Percentiles rank a stretch among this genome's conserved stretches.
phyloP scores from a whole-genome alignment of 2,797 vertebrate species.

The Semotilus atromaculatus region DNA sequence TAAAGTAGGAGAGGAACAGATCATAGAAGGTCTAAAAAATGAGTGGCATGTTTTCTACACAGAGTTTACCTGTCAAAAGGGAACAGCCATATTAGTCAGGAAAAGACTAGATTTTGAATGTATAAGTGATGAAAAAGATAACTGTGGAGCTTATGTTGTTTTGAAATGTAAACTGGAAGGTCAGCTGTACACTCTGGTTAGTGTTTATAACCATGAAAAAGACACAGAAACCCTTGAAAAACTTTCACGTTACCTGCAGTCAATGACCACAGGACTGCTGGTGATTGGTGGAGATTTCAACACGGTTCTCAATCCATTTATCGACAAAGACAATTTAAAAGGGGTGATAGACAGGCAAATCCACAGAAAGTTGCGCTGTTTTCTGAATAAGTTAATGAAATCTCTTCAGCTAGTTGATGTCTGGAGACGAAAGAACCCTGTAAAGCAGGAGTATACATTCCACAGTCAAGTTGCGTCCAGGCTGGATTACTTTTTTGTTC shows the following conservation, averaged over 20 bases:
- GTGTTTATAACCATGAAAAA: neutral
- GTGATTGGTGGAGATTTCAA: conserved; percentile 31
- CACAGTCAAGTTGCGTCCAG: neutral
- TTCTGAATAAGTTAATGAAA: conserved; percentile 29
- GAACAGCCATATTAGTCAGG: neutral
- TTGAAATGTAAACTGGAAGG: conserved; percentile 1
- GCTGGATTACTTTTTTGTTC: conserved; percentile 36
- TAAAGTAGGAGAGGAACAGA: neutral
- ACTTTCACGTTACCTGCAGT: neutral
- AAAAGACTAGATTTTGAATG: neutral
- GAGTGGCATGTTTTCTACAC: conserved; percentile 1
- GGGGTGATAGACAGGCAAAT: neutral
- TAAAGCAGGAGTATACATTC: conserved; percentile 19
- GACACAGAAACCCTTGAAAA: neutral
- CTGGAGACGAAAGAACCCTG: conserved; percentile 33
- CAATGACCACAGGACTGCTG: neutral
- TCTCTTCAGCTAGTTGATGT: conserved; percentile 11
- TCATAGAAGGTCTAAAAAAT: neutral
- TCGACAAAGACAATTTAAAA: neutral
- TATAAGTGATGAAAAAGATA: neutral
- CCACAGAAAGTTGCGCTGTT: conserved; percentile 3
- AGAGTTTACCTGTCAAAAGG: neutral
- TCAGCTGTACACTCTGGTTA: neutral
- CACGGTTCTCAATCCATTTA: conserved; percentile 3
- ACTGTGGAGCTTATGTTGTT: neutral